Percentiles rank a stretch among this genome's conserved stretches.
Conservation (phyloP, 1,140 invertebrate species). For the Drosophila teissieri region DNA sequence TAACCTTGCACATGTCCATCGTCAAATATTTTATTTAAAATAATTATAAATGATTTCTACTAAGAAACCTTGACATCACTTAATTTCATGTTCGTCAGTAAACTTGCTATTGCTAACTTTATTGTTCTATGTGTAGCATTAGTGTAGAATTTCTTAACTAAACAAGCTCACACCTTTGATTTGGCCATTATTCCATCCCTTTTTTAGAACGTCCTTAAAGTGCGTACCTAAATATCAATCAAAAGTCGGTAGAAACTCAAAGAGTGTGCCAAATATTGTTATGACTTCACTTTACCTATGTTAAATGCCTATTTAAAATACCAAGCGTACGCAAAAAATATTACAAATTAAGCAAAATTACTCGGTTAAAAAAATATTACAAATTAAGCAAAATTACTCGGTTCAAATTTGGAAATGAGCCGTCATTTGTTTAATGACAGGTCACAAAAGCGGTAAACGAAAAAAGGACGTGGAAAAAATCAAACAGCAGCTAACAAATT, state of each 20-base stretch:
- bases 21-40: too few relatives aligned
- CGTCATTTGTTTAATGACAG: constrained; percentile 80
- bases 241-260: background rate
- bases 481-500: constrained; percentile 68
- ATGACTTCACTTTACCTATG: background rate
- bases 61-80: too few relatives aligned
- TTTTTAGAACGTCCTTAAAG: too few relatives aligned
- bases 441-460: constrained; percentile 16
- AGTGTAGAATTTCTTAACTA: background rate
- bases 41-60: too few relatives aligned
- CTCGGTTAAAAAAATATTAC: constrained; percentile 65
- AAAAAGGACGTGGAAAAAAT: background rate
- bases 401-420: constrained; percentile 69
- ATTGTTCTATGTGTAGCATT: background rate
- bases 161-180: background rate
- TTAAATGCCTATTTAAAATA: constrained; percentile 27
- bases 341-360: constrained; percentile 78
- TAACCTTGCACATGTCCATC: too few relatives aligned
- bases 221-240: too few relatives aligned
- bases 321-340: constrained; percentile 36
- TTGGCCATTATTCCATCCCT: too few relatives aligned
- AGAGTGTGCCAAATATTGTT: background rate
- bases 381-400: constrained; percentile 74
- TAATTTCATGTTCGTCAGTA: too few relatives aligned
- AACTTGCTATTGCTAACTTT: background rate